phyloP scores from a whole-genome alignment of 1,140 invertebrate genomes.

The Calephelis nemesis region DNA sequence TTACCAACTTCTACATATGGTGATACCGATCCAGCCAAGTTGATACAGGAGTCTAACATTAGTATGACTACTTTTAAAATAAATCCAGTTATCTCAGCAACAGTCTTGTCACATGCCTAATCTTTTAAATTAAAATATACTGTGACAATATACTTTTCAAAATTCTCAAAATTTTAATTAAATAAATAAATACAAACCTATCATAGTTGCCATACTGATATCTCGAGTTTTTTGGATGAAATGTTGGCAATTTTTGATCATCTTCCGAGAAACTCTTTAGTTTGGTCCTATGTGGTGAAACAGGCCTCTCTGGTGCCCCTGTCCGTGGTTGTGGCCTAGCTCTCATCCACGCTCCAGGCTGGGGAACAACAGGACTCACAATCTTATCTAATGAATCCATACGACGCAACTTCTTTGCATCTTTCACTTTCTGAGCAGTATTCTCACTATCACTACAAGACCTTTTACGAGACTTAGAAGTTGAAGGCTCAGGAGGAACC shows the following conservation, averaged over 20 bases:
- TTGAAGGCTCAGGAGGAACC: constrained; percentile 59
- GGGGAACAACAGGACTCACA: constrained; percentile 94
- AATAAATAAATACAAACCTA: constrained; percentile 75
- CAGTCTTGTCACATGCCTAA: too few relatives aligned
- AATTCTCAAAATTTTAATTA: constrained; percentile 16
- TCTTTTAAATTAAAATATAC: too few relatives aligned
- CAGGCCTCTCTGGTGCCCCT: constrained; percentile 51
- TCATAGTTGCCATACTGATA: constrained; percentile 98
- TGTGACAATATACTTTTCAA: too few relatives aligned
- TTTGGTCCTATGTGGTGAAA: constrained; percentile 58
- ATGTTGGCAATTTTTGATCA: constrained; percentile 82
- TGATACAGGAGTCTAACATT: too few relatives aligned
- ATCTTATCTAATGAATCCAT: constrained; percentile 91
- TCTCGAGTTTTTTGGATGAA: constrained; percentile 86
- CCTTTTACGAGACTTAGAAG: constrained; percentile 63
- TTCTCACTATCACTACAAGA: constrained; percentile 76
- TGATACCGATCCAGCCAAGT: too few relatives aligned
- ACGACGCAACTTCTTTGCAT: constrained; percentile 81
- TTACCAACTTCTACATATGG: too few relatives aligned
- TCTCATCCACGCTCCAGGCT: constrained; percentile 89
- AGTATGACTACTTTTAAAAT: too few relatives aligned
- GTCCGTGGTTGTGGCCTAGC: constrained; percentile 55
- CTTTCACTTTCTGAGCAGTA: constrained; percentile 69
- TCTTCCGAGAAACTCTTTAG: constrained; percentile 52
- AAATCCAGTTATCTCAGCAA: too few relatives aligned